A percentile compares a stretch with the other conserved stretches of the same genome.
Evolutionary conservation across 2,888 invertebrate species (phyloP).

Genomic region (Cyaniris semiargus): DNA sequence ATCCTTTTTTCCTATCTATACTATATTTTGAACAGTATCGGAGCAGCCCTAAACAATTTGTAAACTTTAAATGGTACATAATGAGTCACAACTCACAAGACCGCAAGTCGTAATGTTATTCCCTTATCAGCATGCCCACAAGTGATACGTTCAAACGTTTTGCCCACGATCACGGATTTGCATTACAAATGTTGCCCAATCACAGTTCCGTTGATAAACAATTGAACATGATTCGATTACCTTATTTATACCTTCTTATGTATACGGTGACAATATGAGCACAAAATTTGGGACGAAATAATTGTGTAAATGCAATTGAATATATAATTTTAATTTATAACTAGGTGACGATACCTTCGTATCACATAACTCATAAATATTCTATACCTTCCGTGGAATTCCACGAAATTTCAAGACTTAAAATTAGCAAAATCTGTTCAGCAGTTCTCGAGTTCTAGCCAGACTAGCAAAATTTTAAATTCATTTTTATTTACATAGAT

Average conservation of each 20-base stretch:
- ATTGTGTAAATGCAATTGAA: not conserved
- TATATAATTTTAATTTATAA: no score
- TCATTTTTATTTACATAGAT: no score
- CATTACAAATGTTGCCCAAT: constrained; percentile 28
- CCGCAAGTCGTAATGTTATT: not conserved
- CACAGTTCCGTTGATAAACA: constrained; percentile 28
- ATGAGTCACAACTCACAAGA: constrained; percentile 8
- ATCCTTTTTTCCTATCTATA: no score
- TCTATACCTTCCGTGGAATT: no score
- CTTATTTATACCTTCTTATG: constrained; percentile 23
- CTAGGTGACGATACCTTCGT: no score
- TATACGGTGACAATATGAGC: not conserved
- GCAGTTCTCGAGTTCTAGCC: no score
- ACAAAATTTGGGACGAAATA: not conserved
- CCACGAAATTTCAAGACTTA: no score
- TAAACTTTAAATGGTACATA: not conserved
- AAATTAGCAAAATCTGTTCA: no score
- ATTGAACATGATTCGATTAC: constrained; percentile 29
- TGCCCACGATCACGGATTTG: constrained; percentile 23
- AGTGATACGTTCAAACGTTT: constrained; percentile 16
- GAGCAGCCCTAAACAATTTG: not conserved
- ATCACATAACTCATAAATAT: no score
- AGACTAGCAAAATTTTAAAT: no score
- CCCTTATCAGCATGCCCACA: constrained; percentile 20
- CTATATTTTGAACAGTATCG: no score